These are phyloP conservation scores for Uloborus plumipes DNA, from an alignment of 2,888 invertebrate genomes.

Conservation along the genomic window DNA sequence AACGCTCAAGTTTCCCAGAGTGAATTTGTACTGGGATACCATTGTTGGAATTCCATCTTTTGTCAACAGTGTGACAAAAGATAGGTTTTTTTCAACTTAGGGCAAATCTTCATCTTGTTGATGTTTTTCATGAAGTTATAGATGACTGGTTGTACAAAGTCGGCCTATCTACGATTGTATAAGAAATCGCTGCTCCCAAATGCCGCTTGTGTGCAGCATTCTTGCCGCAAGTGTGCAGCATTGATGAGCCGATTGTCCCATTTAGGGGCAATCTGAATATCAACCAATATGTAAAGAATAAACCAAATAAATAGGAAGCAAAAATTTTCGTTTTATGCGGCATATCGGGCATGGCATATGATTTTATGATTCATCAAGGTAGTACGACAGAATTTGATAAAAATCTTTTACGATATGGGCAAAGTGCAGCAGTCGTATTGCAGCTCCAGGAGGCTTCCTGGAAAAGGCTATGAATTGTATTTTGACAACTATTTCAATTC, in stretches of 20 bases:
- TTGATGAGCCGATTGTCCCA: slow-evolving; percentile 69
- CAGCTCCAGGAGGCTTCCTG: too few relatives aligned
- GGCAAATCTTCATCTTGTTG: slow-evolving; percentile 58
- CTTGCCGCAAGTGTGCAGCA: slow-evolving; percentile 71
- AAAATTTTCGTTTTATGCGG: slow-evolving; percentile 68
- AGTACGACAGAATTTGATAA: slow-evolving; percentile 60
- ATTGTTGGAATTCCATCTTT: too few relatives aligned
- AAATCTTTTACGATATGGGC: slow-evolving; percentile 60
- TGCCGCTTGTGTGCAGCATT: too few relatives aligned
- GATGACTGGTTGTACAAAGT: slow-evolving; percentile 66
- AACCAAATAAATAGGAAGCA: slow-evolving; percentile 69
- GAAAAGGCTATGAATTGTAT: too few relatives aligned
- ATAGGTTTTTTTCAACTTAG: slow-evolving; percentile 63
- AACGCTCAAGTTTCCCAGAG: not conserved
- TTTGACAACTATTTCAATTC: too few relatives aligned
- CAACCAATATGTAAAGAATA: slow-evolving; percentile 68
- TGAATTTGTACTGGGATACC: not conserved
- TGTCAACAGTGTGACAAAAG: slow-evolving; percentile 36
- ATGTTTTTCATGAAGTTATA: slow-evolving; percentile 54
- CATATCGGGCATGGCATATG: slow-evolving; percentile 67
- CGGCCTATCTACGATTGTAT: slow-evolving; percentile 66
- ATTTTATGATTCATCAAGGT: slow-evolving; percentile 70
- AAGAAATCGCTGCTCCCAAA: slow-evolving; percentile 67
- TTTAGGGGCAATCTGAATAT: slow-evolving; percentile 67
- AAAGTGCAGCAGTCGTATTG: slow-evolving; percentile 66